These are phyloP conservation scores for Pseudopipra pipra DNA, from an alignment of 2,113 vertebrate species.

Conservation along the genomic window DNA sequence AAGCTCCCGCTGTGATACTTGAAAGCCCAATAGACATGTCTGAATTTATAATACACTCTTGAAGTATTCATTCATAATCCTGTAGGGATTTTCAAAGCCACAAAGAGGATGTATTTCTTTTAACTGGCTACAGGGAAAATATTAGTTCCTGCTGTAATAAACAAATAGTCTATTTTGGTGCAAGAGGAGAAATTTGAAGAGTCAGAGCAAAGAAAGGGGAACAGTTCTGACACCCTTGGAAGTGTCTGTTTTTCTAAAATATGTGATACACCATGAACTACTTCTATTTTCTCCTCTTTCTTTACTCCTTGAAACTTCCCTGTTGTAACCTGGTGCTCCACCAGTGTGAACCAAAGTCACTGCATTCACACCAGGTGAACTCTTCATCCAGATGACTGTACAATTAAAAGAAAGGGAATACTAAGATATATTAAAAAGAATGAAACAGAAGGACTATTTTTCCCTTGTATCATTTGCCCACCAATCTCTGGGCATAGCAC, in stretches of 20 bases:
- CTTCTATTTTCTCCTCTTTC: not conserved
- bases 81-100: conserved; percentile 69
- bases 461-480: not conserved
- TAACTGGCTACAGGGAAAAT: conserved; percentile 47
- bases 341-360: not conserved
- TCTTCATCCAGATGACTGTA: not conserved
- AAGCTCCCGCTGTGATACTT: conserved; percentile 67
- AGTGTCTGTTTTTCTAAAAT: conserved; percentile 10
- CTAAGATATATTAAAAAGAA: not conserved
- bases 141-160: conserved; percentile 37
- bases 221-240: not conserved
- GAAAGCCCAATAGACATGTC: conserved; percentile 70
- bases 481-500: not conserved
- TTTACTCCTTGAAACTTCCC: not conserved
- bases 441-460: not conserved
- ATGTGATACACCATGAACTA: not conserved
- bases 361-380: not conserved
- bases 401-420: not conserved
- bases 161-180: conserved; percentile 43
- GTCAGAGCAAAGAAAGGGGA: not conserved
- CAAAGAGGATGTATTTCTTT: conserved; percentile 46
- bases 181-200: not conserved
- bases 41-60: conserved; percentile 71
- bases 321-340: not conserved
- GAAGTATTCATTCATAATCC: conserved; percentile 70